Evolutionary conservation across 2,113 vertebrate genomes (phyloP).

Genomic region (Rhadina sibilatrix): DNA sequence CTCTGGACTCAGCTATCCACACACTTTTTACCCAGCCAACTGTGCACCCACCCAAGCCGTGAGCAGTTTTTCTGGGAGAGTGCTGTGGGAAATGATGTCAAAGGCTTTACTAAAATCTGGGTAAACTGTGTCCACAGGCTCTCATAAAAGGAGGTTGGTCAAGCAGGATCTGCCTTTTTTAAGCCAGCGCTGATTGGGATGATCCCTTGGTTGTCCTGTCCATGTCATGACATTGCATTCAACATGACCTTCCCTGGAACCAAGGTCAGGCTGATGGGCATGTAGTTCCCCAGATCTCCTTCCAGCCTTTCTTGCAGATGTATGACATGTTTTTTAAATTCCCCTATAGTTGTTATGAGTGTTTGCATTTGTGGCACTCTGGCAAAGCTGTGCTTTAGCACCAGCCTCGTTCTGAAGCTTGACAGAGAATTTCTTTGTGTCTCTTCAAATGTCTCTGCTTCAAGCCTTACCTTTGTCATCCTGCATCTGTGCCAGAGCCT

Average conservation of each 20-base stretch:
- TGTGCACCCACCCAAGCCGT: neutral
- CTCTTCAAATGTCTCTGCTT: neutral
- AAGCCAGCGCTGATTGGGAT: neutral
- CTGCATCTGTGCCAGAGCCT: neutral
- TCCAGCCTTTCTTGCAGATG: neutral
- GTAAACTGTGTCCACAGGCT: neutral
- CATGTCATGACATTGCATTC: neutral
- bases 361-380: rapidly evolving
- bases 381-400: neutral
- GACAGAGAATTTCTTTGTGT: neutral
- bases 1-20: neutral
- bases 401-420: neutral
- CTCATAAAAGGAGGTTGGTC: neutral
- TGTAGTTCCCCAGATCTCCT: neutral
- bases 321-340: neutral
- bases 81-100: neutral
- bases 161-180: neutral
- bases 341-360: too few species aligned
- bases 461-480: neutral
- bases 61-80: neutral
- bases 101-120: neutral
- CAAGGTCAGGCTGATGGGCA: neutral
- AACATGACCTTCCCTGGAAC: neutral
- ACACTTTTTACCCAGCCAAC: neutral
- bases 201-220: neutral